Base-by-base conservation (phyloP, 2,113 vertebrate genomes). In the Eptatretus burgeri region DNA sequence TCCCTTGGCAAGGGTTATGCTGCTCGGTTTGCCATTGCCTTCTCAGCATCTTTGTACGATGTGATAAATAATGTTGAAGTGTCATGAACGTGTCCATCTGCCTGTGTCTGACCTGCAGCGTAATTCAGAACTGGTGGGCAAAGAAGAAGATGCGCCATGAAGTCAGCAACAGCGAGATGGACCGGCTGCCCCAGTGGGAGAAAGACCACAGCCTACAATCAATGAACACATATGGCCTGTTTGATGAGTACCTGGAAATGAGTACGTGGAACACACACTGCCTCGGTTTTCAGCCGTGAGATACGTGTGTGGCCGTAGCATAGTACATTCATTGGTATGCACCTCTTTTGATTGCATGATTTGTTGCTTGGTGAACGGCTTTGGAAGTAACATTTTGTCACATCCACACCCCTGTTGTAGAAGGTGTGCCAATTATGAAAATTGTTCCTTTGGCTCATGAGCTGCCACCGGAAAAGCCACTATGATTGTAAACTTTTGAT, bases 201-300 rank as follows among this genome's bases (percentile, higher is more conserved):
- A 81, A 80, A 66, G 85, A 91, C 73, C 89, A 84, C 71, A 85
- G 87, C 67, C 77, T 93, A 12, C 85, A 89, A 51, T 82, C 84
- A 2, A 83, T 93, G 76, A 89, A 95, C 63, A 76, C 79, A 65
- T 91, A 93, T 2, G 87, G 87, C 67, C 82, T 93, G 68, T 95
- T 95, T 52, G 86, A 95, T 52, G 88, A 95, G 74, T 95, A 93
- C 72, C 71, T 93, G 66, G 85, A 93, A 78, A 95, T 95, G 87
- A 91, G 88, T 95, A 85, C 64, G 79, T 14, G 27, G 27, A 41
- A 41, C 27, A 41, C 27, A 41, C 27, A 41, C 27, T 7, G 3
- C 7, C 27, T 41, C 27, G 27, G 27, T 7, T 41, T 41, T 41
- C 3, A 41, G 27, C 27, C 27, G 27, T 41, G 27, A 41, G 27